Percentiles rank a stretch among this genome's conserved stretches.
Conservation (phyloP, 2,888 invertebrate genomes). For the Strigamia crassipes region DNA sequence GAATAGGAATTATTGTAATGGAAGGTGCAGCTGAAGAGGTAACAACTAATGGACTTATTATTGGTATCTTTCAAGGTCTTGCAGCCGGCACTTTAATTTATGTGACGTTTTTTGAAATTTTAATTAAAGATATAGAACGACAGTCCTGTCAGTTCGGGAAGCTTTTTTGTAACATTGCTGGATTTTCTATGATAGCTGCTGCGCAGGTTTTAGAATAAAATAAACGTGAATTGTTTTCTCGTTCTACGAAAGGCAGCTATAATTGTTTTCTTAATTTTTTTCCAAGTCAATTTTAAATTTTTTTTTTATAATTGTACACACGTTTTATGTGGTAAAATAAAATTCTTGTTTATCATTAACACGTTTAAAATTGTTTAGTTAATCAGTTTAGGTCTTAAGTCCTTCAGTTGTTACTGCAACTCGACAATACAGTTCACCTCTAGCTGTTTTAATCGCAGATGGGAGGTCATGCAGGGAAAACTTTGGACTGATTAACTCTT, state of each 20-base stretch:
- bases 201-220: constrained; percentile 38
- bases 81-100: constrained; percentile 92
- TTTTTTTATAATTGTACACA: background rate
- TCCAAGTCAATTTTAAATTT: background rate
- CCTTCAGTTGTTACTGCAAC: constrained; percentile 48
- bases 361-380: background rate
- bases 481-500: constrained; percentile 50
- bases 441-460: constrained; percentile 49
- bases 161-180: constrained; percentile 44
- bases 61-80: constrained; percentile 70
- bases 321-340: background rate
- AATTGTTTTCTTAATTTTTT: background rate
- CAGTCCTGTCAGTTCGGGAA: constrained; percentile 43
- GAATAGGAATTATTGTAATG: constrained; percentile 69
- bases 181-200: constrained; percentile 47
- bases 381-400: background rate
- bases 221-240: background rate
- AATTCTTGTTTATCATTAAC: constrained; percentile 3
- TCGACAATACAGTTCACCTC: constrained; percentile 49
- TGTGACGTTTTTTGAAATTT: constrained; percentile 95
- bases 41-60: background rate
- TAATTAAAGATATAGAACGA: constrained; percentile 61
- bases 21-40: constrained; percentile 51
- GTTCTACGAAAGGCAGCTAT: background rate
- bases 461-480: constrained; percentile 51